Percentiles rank a stretch among this genome's conserved stretches.
phyloP scores from a whole-genome alignment of 2,113 vertebrate genomes.

The Synchiropus splendidus region DNA sequence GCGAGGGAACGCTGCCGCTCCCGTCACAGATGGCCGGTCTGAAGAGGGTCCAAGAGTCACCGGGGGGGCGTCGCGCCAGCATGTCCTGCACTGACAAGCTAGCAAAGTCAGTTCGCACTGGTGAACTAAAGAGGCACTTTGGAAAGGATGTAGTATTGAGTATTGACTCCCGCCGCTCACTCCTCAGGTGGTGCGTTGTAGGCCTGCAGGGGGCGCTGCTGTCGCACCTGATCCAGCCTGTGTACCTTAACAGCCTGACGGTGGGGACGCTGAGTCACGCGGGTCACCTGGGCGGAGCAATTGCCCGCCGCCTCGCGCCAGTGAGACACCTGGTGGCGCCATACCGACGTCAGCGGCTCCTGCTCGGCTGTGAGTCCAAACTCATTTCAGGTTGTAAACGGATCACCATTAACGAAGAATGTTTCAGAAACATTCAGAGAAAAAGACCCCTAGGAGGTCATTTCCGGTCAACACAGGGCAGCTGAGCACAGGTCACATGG shows the following conservation, averaged over 20 bases:
- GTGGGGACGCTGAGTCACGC: conserved; percentile 85
- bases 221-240: conserved; percentile 84
- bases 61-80: conserved; percentile 6
- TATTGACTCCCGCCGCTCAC: background rate
- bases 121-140: background rate
- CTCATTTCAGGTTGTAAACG: too few relatives aligned
- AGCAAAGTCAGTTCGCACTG: conserved; percentile 38
- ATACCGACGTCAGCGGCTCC: conserved; percentile 76
- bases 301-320: conserved; percentile 74
- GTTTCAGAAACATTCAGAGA: too few relatives aligned
- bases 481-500: too few relatives aligned
- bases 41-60: background rate
- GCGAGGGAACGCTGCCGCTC: conserved; percentile 52
- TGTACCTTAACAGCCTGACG: conserved; percentile 86
- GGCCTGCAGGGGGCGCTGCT: conserved; percentile 90
- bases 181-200: conserved; percentile 82
- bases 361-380: conserved; percentile 81
- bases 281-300: conserved; percentile 79
- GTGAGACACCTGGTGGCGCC: conserved; percentile 73
- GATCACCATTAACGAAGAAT: too few relatives aligned
- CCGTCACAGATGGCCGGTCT: conserved; percentile 13
- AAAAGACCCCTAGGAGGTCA: too few relatives aligned
- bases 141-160: too few relatives aligned
- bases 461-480: too few relatives aligned
- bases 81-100: conserved; percentile 60